These are phyloP conservation scores for Cryptocephalus moraei DNA, from an alignment of 2,888 invertebrate genomes.

Conservation along the genomic window DNA sequence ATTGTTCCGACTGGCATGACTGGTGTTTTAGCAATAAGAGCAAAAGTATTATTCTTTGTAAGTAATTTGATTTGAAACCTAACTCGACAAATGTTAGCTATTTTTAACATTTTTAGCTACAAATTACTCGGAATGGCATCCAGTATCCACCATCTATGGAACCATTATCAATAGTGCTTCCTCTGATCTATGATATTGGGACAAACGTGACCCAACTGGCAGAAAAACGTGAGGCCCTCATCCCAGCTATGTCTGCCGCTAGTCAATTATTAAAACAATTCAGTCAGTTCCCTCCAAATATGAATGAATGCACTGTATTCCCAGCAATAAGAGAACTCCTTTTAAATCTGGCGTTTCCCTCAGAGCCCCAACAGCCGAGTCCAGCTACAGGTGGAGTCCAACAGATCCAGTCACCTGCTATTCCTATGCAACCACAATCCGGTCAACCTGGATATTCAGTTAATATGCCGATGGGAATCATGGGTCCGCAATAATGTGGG, in stretches of 20 bases:
- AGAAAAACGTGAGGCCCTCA: slow-evolving; percentile 64
- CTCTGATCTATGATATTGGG: slow-evolving; percentile 81
- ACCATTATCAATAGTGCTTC: slow-evolving; percentile 68
- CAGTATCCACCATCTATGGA: slow-evolving; percentile 52
- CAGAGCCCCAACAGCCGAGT: slow-evolving; percentile 55
- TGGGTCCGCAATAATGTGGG: slow-evolving; percentile 20
- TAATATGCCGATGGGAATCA: slow-evolving; percentile 38
- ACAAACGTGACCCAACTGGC: slow-evolving; percentile 80
- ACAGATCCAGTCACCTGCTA: slow-evolving; percentile 44
- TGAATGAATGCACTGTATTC: slow-evolving; percentile 77
- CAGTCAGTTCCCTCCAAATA: slow-evolving; percentile 58
- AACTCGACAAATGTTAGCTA: not conserved
- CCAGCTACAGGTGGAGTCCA: slow-evolving; percentile 28
- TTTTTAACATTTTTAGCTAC: slow-evolving; percentile 43
- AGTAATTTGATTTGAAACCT: slow-evolving; percentile 35
- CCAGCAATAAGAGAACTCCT: slow-evolving; percentile 85
- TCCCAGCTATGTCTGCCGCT: slow-evolving; percentile 52
- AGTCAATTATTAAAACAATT: slow-evolving; percentile 58
- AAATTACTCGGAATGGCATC: slow-evolving; percentile 58
- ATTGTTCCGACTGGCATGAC: slow-evolving; percentile 87
- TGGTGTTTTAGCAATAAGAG: slow-evolving; percentile 73
- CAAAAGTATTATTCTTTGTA: slow-evolving; percentile 88
- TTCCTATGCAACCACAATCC: slow-evolving; percentile 45
- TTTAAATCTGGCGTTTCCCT: slow-evolving; percentile 71
- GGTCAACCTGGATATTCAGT: slow-evolving; percentile 36